phyloP scores from a whole-genome alignment of 2,888 invertebrate genomes.

The Caradrina kadenii region DNA sequence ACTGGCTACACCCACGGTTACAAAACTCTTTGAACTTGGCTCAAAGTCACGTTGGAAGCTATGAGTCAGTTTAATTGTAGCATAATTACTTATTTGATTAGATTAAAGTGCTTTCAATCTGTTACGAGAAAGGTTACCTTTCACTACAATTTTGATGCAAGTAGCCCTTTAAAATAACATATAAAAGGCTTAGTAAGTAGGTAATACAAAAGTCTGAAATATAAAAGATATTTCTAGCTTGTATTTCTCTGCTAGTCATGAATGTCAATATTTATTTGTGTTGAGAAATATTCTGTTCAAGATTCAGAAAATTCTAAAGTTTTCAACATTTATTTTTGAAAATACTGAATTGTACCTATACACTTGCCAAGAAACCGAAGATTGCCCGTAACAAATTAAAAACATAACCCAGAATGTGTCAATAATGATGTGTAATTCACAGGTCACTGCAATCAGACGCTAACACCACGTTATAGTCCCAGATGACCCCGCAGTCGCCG shows the following conservation, averaged over 20 bases:
- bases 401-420: no score
- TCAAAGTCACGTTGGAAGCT: neutral
- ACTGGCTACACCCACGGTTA: constrained; percentile 27
- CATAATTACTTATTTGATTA: constrained; percentile 1
- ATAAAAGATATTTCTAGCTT: constrained; percentile 4
- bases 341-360: neutral
- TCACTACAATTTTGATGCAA: neutral
- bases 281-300: constrained; percentile 7
- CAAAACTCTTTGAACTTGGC: constrained; percentile 15
- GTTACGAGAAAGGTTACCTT: neutral
- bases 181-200: neutral
- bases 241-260: neutral
- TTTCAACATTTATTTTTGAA: neutral
- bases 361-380: no score
- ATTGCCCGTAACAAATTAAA: no score
- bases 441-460: no score
- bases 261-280: constrained; percentile 1
- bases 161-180: neutral
- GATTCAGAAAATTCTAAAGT: neutral
- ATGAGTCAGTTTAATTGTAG: constrained; percentile 4
- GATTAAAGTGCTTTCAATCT: neutral
- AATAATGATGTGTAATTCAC: no score
- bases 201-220: neutral
- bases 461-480: neutral
- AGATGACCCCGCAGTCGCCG: neutral